These are phyloP conservation scores for Ametastegia equiseti DNA, from an alignment of 2,888 invertebrate species.

Conservation along the genomic window DNA sequence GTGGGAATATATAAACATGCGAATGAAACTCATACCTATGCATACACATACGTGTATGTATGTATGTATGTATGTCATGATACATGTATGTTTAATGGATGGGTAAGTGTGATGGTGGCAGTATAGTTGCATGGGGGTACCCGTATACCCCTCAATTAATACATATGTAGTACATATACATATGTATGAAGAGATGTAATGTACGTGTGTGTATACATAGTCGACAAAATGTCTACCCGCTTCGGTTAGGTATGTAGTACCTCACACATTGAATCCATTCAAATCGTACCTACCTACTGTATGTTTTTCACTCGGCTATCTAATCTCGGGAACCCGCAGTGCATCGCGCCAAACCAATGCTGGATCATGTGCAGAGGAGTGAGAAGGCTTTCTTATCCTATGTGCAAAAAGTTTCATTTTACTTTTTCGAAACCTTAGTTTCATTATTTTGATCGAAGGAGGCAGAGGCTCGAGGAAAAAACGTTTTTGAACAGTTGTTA, in stretches of 20 bases:
- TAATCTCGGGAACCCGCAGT: constrained; percentile 45
- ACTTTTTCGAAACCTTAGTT: too few relatives aligned
- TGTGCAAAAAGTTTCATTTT: too few relatives aligned
- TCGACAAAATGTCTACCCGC: not conserved
- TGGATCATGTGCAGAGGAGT: too few relatives aligned
- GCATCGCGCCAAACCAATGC: constrained; percentile 3
- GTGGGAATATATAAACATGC: not conserved
- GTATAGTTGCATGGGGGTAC: constrained; percentile 68
- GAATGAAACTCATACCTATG: too few relatives aligned
- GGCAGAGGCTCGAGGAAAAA: too few relatives aligned
- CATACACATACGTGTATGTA: not conserved
- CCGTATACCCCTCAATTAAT: constrained; percentile 65
- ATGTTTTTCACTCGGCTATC: constrained; percentile 14
- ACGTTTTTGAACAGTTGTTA: too few relatives aligned
- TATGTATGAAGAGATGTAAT: too few relatives aligned
- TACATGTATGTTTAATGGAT: constrained; percentile 50
- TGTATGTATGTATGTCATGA: not conserved
- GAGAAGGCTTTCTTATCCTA: not conserved
- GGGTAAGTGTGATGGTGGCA: constrained; percentile 53
- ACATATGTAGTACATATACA: too few relatives aligned
- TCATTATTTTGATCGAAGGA: too few relatives aligned
- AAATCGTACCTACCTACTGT: not conserved
- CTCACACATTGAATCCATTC: not conserved
- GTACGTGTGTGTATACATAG: too few relatives aligned
- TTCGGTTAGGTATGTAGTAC: not conserved